These are phyloP conservation scores for Furnarius figulus DNA, from an alignment of 2,113 vertebrate genomes.

Conservation along the genomic window DNA sequence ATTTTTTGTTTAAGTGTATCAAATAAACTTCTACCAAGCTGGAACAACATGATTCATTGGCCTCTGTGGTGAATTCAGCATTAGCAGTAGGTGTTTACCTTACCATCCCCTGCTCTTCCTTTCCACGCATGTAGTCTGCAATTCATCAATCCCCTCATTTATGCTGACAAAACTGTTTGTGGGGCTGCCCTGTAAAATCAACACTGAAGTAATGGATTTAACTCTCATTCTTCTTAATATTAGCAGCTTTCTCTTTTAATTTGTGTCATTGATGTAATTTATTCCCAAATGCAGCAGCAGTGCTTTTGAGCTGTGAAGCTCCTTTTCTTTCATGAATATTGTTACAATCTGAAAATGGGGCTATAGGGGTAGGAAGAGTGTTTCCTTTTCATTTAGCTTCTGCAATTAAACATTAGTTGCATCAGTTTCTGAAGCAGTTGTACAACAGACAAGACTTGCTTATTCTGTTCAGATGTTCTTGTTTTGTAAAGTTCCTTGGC, in stretches of 20 bases:
- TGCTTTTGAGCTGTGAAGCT: not conserved
- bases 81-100: not conserved
- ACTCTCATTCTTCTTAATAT: not conserved
- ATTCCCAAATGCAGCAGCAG: not conserved
- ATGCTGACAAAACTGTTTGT: not conserved
- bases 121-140: not conserved
- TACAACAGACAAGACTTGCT: not conserved
- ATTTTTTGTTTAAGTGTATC: not conserved
- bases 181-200: not conserved
- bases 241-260: not conserved
- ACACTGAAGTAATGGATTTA: not conserved
- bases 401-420: not conserved
- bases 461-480: not conserved
- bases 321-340: not conserved
- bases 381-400: not conserved
- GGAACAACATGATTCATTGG: not conserved
- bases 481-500: not conserved
- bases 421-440: not conserved
- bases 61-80: not conserved
- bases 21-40: not conserved
- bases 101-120: not conserved
- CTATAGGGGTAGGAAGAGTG: not conserved
- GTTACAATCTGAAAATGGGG: not conserved
- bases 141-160: not conserved
- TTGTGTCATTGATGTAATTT: not conserved